These are phyloP conservation scores for Conchocele bisecta DNA, from an alignment of 2,888 invertebrate species.

Conservation along the genomic window DNA sequence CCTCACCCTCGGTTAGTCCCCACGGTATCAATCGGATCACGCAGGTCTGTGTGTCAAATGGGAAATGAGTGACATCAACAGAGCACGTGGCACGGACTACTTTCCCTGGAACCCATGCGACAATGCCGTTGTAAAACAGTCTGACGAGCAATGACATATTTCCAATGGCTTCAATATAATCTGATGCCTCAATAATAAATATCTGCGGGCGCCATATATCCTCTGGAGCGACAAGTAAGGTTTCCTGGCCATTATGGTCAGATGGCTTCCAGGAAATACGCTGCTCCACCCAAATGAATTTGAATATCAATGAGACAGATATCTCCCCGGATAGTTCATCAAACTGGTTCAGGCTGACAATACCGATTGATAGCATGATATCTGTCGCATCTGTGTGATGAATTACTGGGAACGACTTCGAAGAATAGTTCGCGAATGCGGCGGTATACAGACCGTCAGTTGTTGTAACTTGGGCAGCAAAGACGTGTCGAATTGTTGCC, in stretches of 20 bases:
- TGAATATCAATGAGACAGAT: conserved; percentile 3
- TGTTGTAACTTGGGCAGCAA: no score
- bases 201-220: conserved; percentile 36
- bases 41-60: conserved; percentile 40
- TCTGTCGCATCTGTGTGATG: no score
- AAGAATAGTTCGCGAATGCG: no score
- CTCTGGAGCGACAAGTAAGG: conserved; percentile 6
- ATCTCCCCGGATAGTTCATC: conserved; percentile 41
- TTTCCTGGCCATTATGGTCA: conserved; percentile 1
- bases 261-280: conserved; percentile 28
- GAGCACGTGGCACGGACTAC: conserved; percentile 28
- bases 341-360: conserved; percentile 34
- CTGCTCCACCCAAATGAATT: conserved; percentile 18
- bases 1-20: background rate
- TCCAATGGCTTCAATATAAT: conserved; percentile 6
- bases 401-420: no score
- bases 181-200: conserved; percentile 9
- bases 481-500: no score
- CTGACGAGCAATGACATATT: background rate
- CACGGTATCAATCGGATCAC: background rate
- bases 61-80: conserved; percentile 40
- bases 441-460: no score
- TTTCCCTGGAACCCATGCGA: conserved; percentile 11
- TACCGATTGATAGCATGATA: no score
- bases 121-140: conserved; percentile 14